Conservation (phyloP, 2,888 invertebrate genomes). For the Diarsia dahlii region DNA sequence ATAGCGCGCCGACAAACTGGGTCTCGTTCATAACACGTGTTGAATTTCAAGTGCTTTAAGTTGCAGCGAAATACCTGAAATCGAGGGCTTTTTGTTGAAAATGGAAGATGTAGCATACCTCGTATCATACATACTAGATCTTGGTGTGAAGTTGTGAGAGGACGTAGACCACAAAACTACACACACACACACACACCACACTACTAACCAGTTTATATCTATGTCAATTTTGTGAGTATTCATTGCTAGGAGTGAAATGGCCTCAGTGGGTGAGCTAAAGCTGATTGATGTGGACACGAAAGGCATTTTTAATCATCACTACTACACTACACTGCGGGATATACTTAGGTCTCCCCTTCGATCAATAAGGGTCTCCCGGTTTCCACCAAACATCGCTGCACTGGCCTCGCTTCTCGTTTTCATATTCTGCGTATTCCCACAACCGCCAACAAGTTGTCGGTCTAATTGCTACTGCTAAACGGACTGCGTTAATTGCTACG, state of each 20-base stretch:
- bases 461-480: neutral
- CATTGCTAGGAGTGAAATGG: neutral
- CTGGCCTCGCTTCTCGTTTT: neutral
- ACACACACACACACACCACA: too few species aligned
- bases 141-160: neutral
- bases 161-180: neutral
- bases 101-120: neutral
- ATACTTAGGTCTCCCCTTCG: neutral
- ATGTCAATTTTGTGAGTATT: slow-evolving; percentile 2
- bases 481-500: too few species aligned
- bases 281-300: neutral
- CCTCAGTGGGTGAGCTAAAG: neutral
- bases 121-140: too few species aligned
- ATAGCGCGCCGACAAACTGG: slow-evolving; percentile 79
- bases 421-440: neutral
- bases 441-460: neutral
- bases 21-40: slow-evolving; percentile 75
- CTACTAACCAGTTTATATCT: too few species aligned
- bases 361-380: neutral
- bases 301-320: neutral
- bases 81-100: neutral
- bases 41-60: slow-evolving; percentile 80
- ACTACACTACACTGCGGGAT: neutral
- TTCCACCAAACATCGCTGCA: neutral
- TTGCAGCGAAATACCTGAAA: slow-evolving; percentile 84